Base-by-base conservation (phyloP, 2,888 invertebrate species). In the Cantharis rufa region DNA sequence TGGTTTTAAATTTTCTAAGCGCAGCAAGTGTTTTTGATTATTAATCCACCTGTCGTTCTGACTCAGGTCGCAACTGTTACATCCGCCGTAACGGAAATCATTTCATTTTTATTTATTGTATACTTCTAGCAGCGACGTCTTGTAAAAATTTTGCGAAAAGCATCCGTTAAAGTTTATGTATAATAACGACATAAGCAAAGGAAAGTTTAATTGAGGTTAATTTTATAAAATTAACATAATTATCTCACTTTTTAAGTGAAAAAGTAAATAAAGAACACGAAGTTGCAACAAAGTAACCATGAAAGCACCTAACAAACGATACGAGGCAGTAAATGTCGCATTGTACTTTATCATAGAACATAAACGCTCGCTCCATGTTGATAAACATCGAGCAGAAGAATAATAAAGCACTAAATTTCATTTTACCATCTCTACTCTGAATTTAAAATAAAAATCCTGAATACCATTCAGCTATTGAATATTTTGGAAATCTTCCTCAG, bases 21-120 rank as follows among this genome's bases (percentile, higher is more conserved):
- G 64, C 32, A 62, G 62, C 72, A 75, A 77, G 75, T 75, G 75
- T 70, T 75, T 66, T 74, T 75, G 74, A 72, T 70, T 75, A 72
- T 74, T 78, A 75, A 72, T 80, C 63, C 81, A 81, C 81, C 81
- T 81, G 81, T 79, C 81, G 76, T 79, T 69, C 74, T 69, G 74
- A 75, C 79, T 69, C 77, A 81, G 75, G 77, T 69, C 69, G 77
- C 80, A 81, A 80, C 81, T 79, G 81, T 78, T 80, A 79, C 80
- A 79, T 81, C 78, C 80, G 81, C 75, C 80, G 78, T 80, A 75
- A 79, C 77, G 63, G 77, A 77, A 72, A 72, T 70, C 71, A 64
- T 27, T 74, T 74, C 62, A 32, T 74, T 74, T 74, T 66, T 70
- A 70, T 62, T 63, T 61, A 66, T 28, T 62, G 68, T 7, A 11